These are phyloP conservation scores for Xiphias gladius DNA, from an alignment of 2,113 vertebrate species.

Conservation along the genomic window DNA sequence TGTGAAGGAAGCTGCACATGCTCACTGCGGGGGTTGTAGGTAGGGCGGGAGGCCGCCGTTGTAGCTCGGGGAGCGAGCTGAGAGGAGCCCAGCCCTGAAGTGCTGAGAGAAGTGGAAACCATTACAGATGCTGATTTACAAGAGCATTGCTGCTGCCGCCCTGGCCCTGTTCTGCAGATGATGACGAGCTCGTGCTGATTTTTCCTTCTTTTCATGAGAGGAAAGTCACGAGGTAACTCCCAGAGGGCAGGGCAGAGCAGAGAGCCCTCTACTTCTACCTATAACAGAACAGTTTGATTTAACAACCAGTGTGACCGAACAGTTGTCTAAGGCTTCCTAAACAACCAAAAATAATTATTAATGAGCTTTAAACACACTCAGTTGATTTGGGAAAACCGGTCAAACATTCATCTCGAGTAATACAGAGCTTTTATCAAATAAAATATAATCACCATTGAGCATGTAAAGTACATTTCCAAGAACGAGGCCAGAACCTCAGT, in stretches of 20 bases:
- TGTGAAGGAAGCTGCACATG: slow-evolving; percentile 54
- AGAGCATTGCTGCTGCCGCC: slow-evolving; percentile 60
- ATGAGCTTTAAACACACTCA: neutral
- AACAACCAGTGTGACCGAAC: neutral
- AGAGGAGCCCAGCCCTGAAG: slow-evolving; percentile 56
- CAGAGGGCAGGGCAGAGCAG: slow-evolving; percentile 6
- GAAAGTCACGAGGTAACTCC: slow-evolving; percentile 45
- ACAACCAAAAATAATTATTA: neutral
- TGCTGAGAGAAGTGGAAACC: slow-evolving; percentile 79
- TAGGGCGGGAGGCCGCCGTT: slow-evolving; percentile 32
- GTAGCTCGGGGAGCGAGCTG: slow-evolving; percentile 26
- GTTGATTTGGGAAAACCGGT: neutral
- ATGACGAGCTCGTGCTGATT: slow-evolving; percentile 36
- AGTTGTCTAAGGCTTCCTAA: neutral
- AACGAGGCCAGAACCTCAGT: neutral
- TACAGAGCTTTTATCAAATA: neutral
- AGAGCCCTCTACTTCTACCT: neutral
- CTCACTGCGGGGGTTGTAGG: slow-evolving; percentile 32
- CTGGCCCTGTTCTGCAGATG: slow-evolving; percentile 39
- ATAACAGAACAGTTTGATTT: neutral
- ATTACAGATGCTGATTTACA: slow-evolving; percentile 79
- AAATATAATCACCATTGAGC: neutral
- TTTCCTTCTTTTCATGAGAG: slow-evolving; percentile 47
- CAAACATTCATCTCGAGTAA: neutral
- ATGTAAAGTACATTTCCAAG: neutral